These are phyloP conservation scores for Nomada ruficornis DNA, from an alignment of 2,888 invertebrate species.

Conservation along the genomic window DNA sequence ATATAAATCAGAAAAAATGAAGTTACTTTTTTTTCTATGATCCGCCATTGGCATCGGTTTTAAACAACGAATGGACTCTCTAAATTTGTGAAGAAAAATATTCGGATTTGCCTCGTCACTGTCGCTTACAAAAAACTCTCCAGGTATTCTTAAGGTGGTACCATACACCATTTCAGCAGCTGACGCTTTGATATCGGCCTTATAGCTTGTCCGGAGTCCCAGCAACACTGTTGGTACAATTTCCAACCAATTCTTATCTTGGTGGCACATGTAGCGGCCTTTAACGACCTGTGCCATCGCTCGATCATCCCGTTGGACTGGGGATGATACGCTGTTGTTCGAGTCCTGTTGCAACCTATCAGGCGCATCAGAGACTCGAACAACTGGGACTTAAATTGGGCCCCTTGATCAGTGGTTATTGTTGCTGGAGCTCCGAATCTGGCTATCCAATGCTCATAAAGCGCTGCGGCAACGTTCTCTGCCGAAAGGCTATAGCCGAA, in stretches of 20 bases:
- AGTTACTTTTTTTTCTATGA: no score
- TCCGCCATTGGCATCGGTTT: no score
- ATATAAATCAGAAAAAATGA: no score
- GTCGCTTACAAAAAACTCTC: conserved; percentile 9
- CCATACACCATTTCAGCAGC: conserved; percentile 58
- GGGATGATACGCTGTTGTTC: background rate
- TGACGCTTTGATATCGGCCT: conserved; percentile 55
- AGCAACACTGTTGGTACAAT: conserved; percentile 28
- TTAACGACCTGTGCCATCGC: background rate
- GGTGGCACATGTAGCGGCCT: background rate
- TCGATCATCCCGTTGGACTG: background rate
- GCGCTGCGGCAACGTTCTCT: no score
- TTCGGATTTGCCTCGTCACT: background rate
- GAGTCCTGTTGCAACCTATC: background rate
- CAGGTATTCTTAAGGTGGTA: background rate
- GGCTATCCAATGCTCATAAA: no score
- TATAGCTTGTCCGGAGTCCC: conserved; percentile 53
- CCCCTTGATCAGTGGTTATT: background rate
- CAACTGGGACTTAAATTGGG: background rate
- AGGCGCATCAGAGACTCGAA: background rate
- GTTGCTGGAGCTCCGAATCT: no score
- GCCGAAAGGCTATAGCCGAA: no score
- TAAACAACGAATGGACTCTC: background rate
- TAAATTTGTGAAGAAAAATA: background rate
- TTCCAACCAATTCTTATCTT: background rate